These are phyloP conservation scores for Tyto alba DNA, from an alignment of 2,113 vertebrate genomes.

Conservation along the genomic window DNA sequence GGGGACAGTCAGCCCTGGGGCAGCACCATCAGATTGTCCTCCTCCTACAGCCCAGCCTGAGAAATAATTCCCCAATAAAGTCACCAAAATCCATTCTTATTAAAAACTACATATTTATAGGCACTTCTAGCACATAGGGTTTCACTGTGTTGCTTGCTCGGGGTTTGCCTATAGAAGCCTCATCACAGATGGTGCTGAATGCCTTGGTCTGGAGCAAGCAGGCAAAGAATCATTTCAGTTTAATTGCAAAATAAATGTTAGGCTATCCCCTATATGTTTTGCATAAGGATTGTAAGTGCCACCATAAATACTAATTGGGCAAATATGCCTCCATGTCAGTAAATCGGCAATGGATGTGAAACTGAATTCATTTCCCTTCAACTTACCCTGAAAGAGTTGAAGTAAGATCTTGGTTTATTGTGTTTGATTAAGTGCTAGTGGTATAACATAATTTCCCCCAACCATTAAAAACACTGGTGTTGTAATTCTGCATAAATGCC, in stretches of 20 bases:
- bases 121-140: background rate
- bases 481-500: background rate
- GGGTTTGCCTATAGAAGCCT: background rate
- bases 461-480: background rate
- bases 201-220: rapidly evolving
- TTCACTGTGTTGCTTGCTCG: background rate
- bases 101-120: background rate
- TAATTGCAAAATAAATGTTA: slow-evolving; percentile 7
- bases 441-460: background rate
- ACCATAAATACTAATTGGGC: background rate
- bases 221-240: background rate
- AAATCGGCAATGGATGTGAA: background rate
- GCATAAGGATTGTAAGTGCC: background rate
- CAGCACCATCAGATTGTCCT: background rate
- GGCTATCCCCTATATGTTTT: background rate
- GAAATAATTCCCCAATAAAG: background rate
- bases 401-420: background rate
- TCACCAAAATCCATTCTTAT: background rate
- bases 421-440: slow-evolving; percentile 18
- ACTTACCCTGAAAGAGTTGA: background rate
- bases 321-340: background rate
- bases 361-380: slow-evolving; percentile 11
- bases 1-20: background rate
- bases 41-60: background rate
- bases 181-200: background rate